These are phyloP conservation scores for Halocynthia roretzi DNA, from an alignment of 23 tunicate species.

Conservation along the genomic window DNA sequence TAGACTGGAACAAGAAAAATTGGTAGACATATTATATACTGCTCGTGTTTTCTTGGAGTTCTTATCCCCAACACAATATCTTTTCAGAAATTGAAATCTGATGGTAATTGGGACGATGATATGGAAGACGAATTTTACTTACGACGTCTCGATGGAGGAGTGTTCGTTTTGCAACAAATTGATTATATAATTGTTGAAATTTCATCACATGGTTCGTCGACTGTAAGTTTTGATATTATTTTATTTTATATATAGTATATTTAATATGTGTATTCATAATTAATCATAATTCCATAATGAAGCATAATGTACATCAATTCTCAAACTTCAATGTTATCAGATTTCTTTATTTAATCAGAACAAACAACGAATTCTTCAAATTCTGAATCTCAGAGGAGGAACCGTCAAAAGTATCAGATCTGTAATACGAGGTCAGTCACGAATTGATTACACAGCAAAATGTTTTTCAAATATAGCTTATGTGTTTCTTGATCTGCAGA, in stretches of 20 bases:
- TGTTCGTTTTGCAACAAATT: constrained; percentile 83
- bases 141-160: constrained; percentile 71
- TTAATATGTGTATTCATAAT: too few species aligned
- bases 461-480: too few species aligned
- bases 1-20: constrained; percentile 54
- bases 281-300: too few species aligned
- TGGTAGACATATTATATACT: neutral
- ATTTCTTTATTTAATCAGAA: too few species aligned
- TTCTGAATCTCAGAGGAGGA: constrained; percentile 57
- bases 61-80: too few species aligned
- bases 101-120: constrained; percentile 72
- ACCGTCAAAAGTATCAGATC: constrained; percentile 64
- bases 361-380: constrained; percentile 62
- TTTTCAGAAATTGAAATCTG: constrained; percentile 17
- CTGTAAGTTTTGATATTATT: neutral
- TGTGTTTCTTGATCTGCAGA: constrained; percentile 2
- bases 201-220: constrained; percentile 50
- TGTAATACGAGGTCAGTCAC: constrained; percentile 16
- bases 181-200: constrained; percentile 95
- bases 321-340: too few species aligned
- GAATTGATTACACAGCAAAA: too few species aligned
- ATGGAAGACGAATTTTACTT: constrained; percentile 77
- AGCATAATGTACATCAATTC: too few species aligned
- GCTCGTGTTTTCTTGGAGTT: too few species aligned
- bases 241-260: too few species aligned